Evolutionary conservation across 2,888 invertebrate species (phyloP), one percentile per base, ranked within the genome.

Genomic region (Apamea crenata): DNA sequence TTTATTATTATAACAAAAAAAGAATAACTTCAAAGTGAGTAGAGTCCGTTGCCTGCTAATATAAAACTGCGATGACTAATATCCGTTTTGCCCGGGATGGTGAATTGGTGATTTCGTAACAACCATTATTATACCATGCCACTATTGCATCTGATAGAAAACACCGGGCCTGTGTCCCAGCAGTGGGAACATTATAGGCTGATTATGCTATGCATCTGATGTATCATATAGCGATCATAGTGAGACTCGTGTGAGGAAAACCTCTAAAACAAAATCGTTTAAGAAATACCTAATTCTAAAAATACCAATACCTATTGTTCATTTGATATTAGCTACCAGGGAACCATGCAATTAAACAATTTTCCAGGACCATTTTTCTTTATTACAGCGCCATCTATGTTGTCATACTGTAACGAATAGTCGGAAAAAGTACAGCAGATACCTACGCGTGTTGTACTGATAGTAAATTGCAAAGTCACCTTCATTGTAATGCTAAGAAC

Each of bases 381-480:
- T 10, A 14, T 25, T 3, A 63, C 21, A 76, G 18, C 66, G 76
- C 70, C 82, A 81, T 81, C 81, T 81, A 59, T 6, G 25, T 14
- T 6, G 0, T 6, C 1, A 12, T 56, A 32, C 7, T 36, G 36
- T 36, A 81, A 81, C 82, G 21, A 50, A 61, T 25, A 56, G 18
- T 7, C n/a, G 5, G n/a, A 56, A 16, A 40, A 14, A 4, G 21
- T 21, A 10, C 14, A 40, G 12, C 3, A 63, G 4, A 18, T 8
- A n/a, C 50, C 25, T 21, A 12, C 5, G 32, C 18, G 1, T 32
- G 1, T 32, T n/a, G 0, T 0, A 21, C 53, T 8, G 32, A 14
- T 18, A 44, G 18, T 59, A 36, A 61, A 36, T 21, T 61, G n/a
- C 10, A 21, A 47, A 44, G 59, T n/a, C 18, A 16, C 14, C 47